These are phyloP conservation scores for Aurelia aurita complex sp. Pacific DNA, from an alignment of 30 jellyfish, hydroid and myxozoan species.

Conservation along the genomic window DNA sequence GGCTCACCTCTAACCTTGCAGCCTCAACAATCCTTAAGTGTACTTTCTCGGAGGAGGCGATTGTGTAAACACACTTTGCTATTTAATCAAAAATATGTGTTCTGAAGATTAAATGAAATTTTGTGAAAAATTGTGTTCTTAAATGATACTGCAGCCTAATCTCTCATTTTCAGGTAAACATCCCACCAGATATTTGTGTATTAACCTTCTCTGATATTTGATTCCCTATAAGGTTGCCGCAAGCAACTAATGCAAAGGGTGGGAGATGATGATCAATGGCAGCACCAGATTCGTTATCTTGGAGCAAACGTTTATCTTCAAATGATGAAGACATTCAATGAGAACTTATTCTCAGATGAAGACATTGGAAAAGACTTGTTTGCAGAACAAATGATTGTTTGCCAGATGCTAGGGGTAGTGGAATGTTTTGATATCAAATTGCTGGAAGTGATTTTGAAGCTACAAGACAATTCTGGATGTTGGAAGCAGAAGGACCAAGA, in stretches of 20 bases:
- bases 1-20: too few species aligned
- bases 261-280: slow-evolving; percentile 48
- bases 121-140: too few species aligned
- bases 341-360: slow-evolving; percentile 5
- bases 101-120: too few species aligned
- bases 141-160: too few species aligned
- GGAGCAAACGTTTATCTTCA: slow-evolving; percentile 62
- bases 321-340: slow-evolving; percentile 15
- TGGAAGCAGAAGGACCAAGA: slow-evolving; percentile 52
- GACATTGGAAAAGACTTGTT: slow-evolving; percentile 53
- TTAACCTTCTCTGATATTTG: neutral
- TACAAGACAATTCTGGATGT: slow-evolving; percentile 65
- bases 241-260: slow-evolving; percentile 19
- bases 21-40: too few species aligned
- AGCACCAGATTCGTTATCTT: slow-evolving; percentile 17
- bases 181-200: too few species aligned
- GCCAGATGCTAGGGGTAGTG: slow-evolving; percentile 67
- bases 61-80: too few species aligned
- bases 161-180: too few species aligned
- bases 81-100: too few species aligned
- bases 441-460: slow-evolving; percentile 11
- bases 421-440: slow-evolving; percentile 51
- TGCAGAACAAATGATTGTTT: slow-evolving; percentile 60
- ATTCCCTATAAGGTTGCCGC: slow-evolving; percentile 45
- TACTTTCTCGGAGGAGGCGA: too few species aligned